Conservation (phyloP, 2,888 invertebrate genomes). For the Bellardia bayeri region DNA sequence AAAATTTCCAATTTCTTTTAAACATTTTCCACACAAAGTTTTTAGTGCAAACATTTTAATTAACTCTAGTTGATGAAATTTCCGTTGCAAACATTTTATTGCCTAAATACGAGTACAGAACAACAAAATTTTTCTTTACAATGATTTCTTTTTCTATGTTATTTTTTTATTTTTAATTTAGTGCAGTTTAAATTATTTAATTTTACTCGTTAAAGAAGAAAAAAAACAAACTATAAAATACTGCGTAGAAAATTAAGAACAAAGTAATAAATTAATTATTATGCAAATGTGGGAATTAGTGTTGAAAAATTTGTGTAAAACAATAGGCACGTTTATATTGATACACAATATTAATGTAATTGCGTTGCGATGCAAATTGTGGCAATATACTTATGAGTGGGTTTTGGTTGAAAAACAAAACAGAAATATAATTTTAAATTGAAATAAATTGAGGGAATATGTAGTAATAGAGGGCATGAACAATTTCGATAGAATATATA, state of each 20-base stretch:
- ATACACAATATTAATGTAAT: not conserved
- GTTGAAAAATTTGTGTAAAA: not conserved
- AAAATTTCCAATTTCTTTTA: not conserved
- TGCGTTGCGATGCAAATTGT: too few relatives aligned
- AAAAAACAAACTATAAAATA: conserved; percentile 17
- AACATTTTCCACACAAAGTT: not conserved
- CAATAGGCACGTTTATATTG: not conserved
- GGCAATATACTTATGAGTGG: too few relatives aligned
- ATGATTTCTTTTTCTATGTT: not conserved
- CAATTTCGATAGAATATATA: too few relatives aligned
- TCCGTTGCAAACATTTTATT: conserved; percentile 27
- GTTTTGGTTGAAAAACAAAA: too few relatives aligned
- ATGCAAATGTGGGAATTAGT: conserved; percentile 12
- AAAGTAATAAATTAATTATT: conserved; percentile 38
- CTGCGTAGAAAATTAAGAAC: conserved; percentile 33
- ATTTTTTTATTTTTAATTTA: not conserved
- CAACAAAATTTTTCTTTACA: not conserved
- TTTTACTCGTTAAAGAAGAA: not conserved
- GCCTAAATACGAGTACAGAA: not conserved
- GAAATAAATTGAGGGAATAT: too few relatives aligned
- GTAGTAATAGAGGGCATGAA: too few relatives aligned
- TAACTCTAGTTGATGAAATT: not conserved
- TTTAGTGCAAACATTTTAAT: not conserved
- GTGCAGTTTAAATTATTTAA: not conserved
- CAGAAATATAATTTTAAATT: too few relatives aligned